Percentiles rank a stretch among this genome's conserved stretches.
phyloP scores from a whole-genome alignment of 2,113 vertebrate genomes.

The Chionodraco myersi region DNA sequence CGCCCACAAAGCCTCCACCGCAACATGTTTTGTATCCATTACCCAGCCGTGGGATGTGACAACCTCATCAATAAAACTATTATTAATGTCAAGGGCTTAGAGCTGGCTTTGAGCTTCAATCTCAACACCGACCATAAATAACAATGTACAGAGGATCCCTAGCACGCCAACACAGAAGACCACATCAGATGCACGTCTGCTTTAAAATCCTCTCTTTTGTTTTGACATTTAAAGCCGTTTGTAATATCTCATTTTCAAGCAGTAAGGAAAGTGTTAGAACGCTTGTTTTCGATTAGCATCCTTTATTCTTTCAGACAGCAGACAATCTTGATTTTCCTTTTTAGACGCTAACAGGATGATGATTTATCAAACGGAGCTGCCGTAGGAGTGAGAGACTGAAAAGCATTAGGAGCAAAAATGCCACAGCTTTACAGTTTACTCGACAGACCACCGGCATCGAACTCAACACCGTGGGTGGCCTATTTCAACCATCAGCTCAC shows the following conservation, averaged over 20 bases:
- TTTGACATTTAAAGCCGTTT: neutral
- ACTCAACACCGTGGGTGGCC: conserved; percentile 49
- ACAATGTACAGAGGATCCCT: conserved; percentile 29
- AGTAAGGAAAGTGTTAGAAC: conserved; percentile 28
- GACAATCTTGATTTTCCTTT: conserved; percentile 40
- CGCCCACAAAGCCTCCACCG: conserved; percentile 59
- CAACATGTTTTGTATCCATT: conserved; percentile 58
- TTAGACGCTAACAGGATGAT: conserved; percentile 56
- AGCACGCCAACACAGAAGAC: conserved; percentile 29
- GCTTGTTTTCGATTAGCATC: conserved; percentile 48
- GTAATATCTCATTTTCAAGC: conserved; percentile 21
- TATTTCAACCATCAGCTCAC: conserved; percentile 54
- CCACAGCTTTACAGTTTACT: conserved; percentile 47
- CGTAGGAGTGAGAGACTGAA: conserved; percentile 40
- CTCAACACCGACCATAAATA: conserved; percentile 52
- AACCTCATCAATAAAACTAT: conserved; percentile 69
- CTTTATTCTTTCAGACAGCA: conserved; percentile 32
- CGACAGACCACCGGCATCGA: conserved; percentile 51
- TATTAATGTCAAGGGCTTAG: conserved; percentile 58
- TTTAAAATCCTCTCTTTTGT: conserved; percentile 39
- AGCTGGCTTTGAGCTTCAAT: conserved; percentile 43
- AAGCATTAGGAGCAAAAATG: conserved; percentile 49
- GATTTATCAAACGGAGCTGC: conserved; percentile 58
- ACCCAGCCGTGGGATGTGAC: conserved; percentile 54
- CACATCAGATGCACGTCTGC: conserved; percentile 40